Evolutionary conservation across 2,888 invertebrate genomes (phyloP), one percentile per base, ranked within the genome.

Genomic region (Schrankia costaestrigalis): DNA sequence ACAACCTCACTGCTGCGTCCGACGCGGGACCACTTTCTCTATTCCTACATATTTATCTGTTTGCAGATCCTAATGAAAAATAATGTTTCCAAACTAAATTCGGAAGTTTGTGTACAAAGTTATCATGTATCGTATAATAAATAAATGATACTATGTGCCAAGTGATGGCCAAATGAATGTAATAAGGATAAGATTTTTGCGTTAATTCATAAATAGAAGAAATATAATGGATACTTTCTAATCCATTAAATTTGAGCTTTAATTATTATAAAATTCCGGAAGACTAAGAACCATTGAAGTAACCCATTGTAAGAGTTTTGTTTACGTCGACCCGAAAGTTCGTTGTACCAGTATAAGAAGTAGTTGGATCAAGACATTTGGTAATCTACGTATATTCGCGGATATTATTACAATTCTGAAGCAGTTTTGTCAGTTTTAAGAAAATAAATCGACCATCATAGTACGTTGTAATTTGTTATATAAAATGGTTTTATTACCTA

Each of bases 221-320:
- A 56, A 52, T 54, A 51, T 59, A 57, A 69, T 76, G 77, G 71
- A 68, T 78, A 63, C 59, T 57, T 64, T 64, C 56, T 57, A 69
- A 76, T 76, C 76, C 74, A 78, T 75, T 71, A 71, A 76, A 78
- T 80, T 82, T 82, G 81, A 87, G 86, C 86, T 87, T 87, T 87
- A 87, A 87, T 83, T 84, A 86, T 81, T 71, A 75, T 82, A 81
- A 82, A 80, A 78, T 77, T 68, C 73, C 56, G 69, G 71, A 77
- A 73, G 75, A 80, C 73, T 77, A 33, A 30, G 51, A 63, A 57
- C 49, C 52, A 62, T 65, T 63, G 52, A 56, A 55, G 50, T 53
- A 55, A 70, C 54, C 58, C 61, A 69, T 57, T 62, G 64, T 66
- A 60, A 56, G 40, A 52, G 41, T 59, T 60, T 45, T 41, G 19